Conservation (phyloP, 2,888 invertebrate species). For the Nymphalis urticae region DNA sequence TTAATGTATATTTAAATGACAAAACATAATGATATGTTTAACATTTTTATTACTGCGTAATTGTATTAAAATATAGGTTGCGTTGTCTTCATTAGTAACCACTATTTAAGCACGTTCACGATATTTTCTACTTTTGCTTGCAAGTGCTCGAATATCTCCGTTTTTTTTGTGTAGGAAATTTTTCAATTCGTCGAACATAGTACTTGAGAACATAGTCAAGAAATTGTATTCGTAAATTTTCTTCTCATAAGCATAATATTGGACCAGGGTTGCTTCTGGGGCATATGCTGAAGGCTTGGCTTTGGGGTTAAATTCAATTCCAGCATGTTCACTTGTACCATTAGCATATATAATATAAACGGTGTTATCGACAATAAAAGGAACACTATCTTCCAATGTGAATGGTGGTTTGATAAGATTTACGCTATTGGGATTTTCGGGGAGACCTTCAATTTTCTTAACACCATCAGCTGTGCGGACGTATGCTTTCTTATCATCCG, state of each 20-base stretch:
- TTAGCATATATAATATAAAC: constrained; percentile 52
- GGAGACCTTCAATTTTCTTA: constrained; percentile 56
- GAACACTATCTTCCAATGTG: constrained; percentile 48
- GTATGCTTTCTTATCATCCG: constrained; percentile 49
- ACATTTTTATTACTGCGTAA: background rate
- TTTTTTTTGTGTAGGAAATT: constrained; percentile 46
- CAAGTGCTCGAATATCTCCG: constrained; percentile 43
- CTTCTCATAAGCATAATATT: constrained; percentile 61
- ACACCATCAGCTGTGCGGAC: constrained; percentile 47
- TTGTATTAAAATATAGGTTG: background rate
- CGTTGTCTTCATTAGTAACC: background rate
- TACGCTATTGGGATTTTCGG: constrained; percentile 45
- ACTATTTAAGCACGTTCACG: background rate
- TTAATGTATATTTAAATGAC: no score
- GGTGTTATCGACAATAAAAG: constrained; percentile 49
- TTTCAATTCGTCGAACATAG: constrained; percentile 46
- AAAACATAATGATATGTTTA: no score
- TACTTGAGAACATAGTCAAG: constrained; percentile 25
- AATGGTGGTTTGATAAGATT: constrained; percentile 56
- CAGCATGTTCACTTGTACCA: constrained; percentile 48
- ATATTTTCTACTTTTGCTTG: background rate
- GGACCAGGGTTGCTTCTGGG: constrained; percentile 54
- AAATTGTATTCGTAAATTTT: constrained; percentile 66
- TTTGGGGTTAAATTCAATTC: constrained; percentile 44
- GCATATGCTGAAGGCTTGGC: constrained; percentile 56